Evolutionary conservation across 1,140 invertebrate genomes (phyloP), one percentile per base, ranked within the genome.

Genomic region (Monomorium pharaonis): DNA sequence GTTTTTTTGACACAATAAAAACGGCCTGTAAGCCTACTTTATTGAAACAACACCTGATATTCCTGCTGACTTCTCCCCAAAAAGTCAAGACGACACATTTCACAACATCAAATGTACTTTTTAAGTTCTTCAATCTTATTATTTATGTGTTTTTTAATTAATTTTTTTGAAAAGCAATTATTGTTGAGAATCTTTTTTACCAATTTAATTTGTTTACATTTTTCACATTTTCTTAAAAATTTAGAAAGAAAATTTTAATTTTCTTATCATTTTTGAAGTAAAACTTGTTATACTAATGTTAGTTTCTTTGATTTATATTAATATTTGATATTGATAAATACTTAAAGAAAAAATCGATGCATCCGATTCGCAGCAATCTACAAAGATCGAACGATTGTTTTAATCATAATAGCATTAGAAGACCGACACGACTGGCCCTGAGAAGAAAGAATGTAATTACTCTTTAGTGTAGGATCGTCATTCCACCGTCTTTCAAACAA

Each of bases 401-500:
- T 37, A 27, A 44, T 5, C 16, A 44, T 10, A 42, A 44, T 44
- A 0, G 37, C 56, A n/a, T n/a, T n/a, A n/a, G 33, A 63, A 86
- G 44, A 84, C 77, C 24, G 47, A 49, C 47, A 42, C 37, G 3
- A 49, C 7, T 16, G 21, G n/a, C 63, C 21, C 44, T n/a, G 33
- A 63, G n/a, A 30, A 51, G 10, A 69, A 18, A 30, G 54, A 58
- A 56, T 5, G 21, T 27, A 18, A 56, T 76, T 76, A 12, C 58
- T 86, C 74, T 86, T 88, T 70, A 18, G 49, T 51, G 49, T 21
- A n/a, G n/a, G 87, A 58, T 85, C 85, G 83, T 86, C 65, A 89
- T 88, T 63, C 83, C 81, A 75, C 72, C 70, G 77, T 54, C 76
- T 83, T 86, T 47, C 87, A 88, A 88, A 88, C 72, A 88, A 89